These are phyloP conservation scores for Porites australiensis DNA, from an alignment of 64 coral and sea anemone species.

Conservation along the genomic window DNA sequence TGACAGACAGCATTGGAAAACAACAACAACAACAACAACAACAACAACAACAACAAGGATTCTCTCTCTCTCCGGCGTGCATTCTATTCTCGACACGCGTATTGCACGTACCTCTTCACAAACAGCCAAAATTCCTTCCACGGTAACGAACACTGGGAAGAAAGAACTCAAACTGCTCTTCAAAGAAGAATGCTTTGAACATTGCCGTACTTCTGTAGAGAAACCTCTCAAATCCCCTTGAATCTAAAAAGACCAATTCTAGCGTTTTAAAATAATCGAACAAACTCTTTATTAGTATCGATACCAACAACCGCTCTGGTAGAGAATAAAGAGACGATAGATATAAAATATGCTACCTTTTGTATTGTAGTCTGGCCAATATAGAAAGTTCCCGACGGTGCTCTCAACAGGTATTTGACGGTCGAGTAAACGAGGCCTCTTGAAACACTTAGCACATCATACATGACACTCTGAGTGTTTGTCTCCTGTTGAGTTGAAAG, in stretches of 20 bases:
- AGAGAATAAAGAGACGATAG: not conserved
- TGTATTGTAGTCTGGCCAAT: not conserved
- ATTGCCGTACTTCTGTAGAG: not conserved
- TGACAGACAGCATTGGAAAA: no score
- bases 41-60: no score
- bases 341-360: not conserved
- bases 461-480: not conserved
- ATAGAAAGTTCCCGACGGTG: not conserved
- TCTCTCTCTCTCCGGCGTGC: no score
- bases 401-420: constrained; percentile 27
- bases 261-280: not conserved
- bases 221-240: not conserved
- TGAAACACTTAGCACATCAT: not conserved
- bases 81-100: not conserved
- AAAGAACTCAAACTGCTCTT: not conserved
- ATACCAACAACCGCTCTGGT: not conserved
- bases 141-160: not conserved
- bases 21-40: no score
- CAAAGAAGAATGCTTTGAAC: not conserved
- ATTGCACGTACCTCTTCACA: constrained; percentile 21
- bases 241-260: not conserved
- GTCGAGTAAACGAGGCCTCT: constrained; percentile 17
- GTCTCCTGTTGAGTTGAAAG: not conserved
- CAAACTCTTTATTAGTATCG: not conserved
- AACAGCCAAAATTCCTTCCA: constrained; percentile 3